phyloP scores from a whole-genome alignment of 2,797 vertebrate species.

The Semaprochilodus insignis region DNA sequence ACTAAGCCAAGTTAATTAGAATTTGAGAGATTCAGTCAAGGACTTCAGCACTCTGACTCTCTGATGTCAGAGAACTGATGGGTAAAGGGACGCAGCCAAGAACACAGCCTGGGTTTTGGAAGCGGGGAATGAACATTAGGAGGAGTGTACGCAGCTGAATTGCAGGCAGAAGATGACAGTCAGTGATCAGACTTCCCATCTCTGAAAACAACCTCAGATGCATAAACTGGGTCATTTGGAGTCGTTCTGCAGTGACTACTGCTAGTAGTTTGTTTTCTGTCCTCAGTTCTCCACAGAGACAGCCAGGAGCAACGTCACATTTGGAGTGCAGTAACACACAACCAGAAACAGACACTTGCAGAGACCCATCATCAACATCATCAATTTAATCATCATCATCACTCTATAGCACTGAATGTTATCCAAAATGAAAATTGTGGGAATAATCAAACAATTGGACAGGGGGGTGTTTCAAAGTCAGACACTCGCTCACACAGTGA shows the following conservation, averaged over 20 bases:
- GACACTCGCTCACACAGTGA: background rate
- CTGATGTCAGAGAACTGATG: slow-evolving; percentile 59
- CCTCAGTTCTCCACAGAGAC: slow-evolving; percentile 15
- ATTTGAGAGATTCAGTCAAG: background rate
- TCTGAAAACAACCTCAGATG: slow-evolving; percentile 58
- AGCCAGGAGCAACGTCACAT: slow-evolving; percentile 16
- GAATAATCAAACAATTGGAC: slow-evolving; percentile 5
- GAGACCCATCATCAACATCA: background rate
- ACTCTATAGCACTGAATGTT: background rate
- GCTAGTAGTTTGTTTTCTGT: slow-evolving; percentile 31
- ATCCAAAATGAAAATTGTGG: slow-evolving; percentile 6
- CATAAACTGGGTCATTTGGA: slow-evolving; percentile 62
- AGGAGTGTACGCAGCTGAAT: slow-evolving; percentile 1
- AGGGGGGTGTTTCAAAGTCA: background rate
- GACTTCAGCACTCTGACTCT: slow-evolving; percentile 62
- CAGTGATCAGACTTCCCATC: slow-evolving; percentile 53
- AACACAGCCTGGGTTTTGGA: slow-evolving; percentile 40
- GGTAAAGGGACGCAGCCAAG: slow-evolving; percentile 44
- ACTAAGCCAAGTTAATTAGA: too few species aligned
- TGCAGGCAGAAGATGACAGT: slow-evolving; percentile 49
- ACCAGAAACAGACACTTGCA: background rate
- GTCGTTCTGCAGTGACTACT: slow-evolving; percentile 11
- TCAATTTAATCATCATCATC: slow-evolving; percentile 12
- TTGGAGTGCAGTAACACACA: slow-evolving; percentile 20
- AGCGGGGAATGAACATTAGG: slow-evolving; percentile 29